phyloP scores from a whole-genome alignment of 2,888 invertebrate genomes.

The Drosophila buzzatii region DNA sequence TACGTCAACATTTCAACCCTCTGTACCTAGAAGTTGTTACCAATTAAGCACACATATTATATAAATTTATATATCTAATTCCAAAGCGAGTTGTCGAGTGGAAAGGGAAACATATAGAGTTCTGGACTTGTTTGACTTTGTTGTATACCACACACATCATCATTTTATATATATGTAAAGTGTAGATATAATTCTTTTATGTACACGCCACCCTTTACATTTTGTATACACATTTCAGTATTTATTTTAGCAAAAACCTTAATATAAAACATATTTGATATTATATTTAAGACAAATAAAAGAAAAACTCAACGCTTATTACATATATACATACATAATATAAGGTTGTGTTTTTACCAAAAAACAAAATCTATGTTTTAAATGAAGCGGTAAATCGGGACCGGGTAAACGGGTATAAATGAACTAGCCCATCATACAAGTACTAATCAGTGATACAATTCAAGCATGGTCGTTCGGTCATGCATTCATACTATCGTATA shows the following conservation, averaged over 20 bases:
- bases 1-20: conserved; percentile 50
- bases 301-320: conserved; percentile 76
- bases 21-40: conserved; percentile 78
- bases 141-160: conserved; percentile 63
- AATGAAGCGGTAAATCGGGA: conserved; percentile 16
- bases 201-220: conserved; percentile 61
- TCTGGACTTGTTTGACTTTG: conserved; percentile 53
- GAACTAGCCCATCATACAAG: conserved; percentile 33
- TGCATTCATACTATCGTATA: background rate
- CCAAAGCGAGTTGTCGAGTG: conserved; percentile 52
- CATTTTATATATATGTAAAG: conserved; percentile 57
- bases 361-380: conserved; percentile 36
- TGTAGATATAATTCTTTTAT: conserved; percentile 64
- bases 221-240: conserved; percentile 75
- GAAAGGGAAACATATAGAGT: conserved; percentile 33
- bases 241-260: conserved; percentile 69
- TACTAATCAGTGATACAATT: conserved; percentile 20
- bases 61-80: conserved; percentile 42
- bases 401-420: conserved; percentile 11
- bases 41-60: conserved; percentile 59
- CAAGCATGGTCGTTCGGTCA: conserved; percentile 15
- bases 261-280: conserved; percentile 66
- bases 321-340: conserved; percentile 62
- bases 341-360: conserved; percentile 67
- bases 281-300: conserved; percentile 72